Percentiles rank a stretch among this genome's conserved stretches.
Evolutionary conservation across 2,113 vertebrate genomes (phyloP).

Genomic region (Acrocephalus arundinaceus): DNA sequence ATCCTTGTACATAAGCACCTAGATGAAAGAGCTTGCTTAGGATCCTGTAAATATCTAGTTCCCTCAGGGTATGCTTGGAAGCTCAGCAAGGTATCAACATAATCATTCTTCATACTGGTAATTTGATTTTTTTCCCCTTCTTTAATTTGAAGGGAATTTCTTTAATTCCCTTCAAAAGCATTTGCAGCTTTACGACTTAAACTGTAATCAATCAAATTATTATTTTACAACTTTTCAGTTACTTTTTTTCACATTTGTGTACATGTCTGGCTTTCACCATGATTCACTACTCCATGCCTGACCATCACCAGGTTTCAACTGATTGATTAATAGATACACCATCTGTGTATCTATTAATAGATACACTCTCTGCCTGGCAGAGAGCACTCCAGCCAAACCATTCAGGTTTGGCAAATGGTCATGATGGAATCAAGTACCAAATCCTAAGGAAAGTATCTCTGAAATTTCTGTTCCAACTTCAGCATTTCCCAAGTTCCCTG

Average conservation of each 20-base stretch:
- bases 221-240: not conserved
- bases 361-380: not conserved
- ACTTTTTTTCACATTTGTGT: fast-evolving
- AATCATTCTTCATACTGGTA: not conserved
- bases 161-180: not conserved
- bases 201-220: not conserved
- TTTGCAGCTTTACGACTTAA: not conserved
- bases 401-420: not conserved
- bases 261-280: not conserved
- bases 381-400: not conserved
- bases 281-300: not conserved
- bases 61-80: not conserved
- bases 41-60: not conserved
- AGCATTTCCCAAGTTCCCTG: not conserved
- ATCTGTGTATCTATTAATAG: not conserved
- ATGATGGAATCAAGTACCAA: not conserved
- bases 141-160: not conserved
- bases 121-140: not conserved
- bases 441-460: not conserved
- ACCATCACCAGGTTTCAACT: not conserved
- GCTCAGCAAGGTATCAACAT: not conserved
- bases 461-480: not conserved
- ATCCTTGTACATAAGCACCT: not conserved
- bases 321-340: not conserved
- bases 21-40: not conserved